Conservation (phyloP, 2,888 invertebrate species). For the Melangyna quadrimaculata region DNA sequence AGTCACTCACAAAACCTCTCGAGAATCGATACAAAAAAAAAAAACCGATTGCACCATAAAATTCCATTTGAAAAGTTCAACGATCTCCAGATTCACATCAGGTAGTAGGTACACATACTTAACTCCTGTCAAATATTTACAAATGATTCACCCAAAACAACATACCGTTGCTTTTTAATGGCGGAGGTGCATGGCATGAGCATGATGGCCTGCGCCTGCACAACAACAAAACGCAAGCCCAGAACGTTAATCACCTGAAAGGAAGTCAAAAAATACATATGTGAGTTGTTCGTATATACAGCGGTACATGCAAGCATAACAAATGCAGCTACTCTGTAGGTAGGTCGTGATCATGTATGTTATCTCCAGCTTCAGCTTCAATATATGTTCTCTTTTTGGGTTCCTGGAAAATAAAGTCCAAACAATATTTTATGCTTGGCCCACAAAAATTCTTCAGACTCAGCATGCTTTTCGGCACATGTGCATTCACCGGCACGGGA, state of each 20-base stretch:
- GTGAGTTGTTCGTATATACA: neutral
- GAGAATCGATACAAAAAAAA: too few relatives aligned
- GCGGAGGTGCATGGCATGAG: neutral
- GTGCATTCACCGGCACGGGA: too few relatives aligned
- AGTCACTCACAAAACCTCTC: conserved; percentile 14
- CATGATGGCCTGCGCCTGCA: conserved; percentile 23
- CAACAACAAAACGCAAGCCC: conserved; percentile 37
- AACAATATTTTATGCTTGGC: conserved; percentile 11
- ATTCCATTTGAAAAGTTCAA: conserved; percentile 50
- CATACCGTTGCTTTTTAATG: conserved; percentile 36
- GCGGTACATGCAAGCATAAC: neutral
- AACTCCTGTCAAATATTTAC: conserved; percentile 64
- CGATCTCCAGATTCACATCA: conserved; percentile 38
- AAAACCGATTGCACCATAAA: conserved; percentile 32
- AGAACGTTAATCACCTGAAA: conserved; percentile 62
- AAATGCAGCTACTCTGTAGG: conserved; percentile 53
- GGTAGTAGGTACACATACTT: conserved; percentile 14
- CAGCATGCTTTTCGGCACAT: conserved; percentile 44
- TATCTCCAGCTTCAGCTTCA: conserved; percentile 41
- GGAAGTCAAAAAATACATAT: conserved; percentile 40
- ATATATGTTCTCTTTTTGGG: conserved; percentile 1
- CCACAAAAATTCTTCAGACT: conserved; percentile 16
- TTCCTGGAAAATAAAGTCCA: conserved; percentile 51
- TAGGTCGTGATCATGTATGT: conserved; percentile 68
- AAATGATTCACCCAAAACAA: conserved; percentile 64